Percentiles rank a stretch among this genome's conserved stretches.
Conservation (phyloP, 2,797 vertebrate species). For the Sorex maritimensis region DNA sequence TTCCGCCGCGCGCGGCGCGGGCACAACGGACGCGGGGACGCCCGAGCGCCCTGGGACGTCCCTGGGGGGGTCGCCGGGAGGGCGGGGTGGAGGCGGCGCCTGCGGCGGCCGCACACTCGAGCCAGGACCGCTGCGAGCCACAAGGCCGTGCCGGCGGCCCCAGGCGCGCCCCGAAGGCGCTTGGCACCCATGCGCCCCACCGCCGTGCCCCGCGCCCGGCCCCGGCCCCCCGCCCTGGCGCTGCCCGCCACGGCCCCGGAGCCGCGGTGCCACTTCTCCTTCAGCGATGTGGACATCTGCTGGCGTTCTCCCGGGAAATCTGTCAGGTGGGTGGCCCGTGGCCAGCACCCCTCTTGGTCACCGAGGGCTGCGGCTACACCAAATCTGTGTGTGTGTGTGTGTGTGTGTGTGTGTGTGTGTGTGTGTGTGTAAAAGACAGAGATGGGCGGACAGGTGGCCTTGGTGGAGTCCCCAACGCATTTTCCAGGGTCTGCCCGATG, state of each 20-base stretch:
- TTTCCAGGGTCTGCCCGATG: neutral
- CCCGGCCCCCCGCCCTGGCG: slow-evolving; percentile 78
- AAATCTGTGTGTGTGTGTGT: no score
- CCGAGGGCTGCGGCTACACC: neutral
- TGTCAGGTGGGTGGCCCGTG: slow-evolving; percentile 87
- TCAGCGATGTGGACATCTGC: slow-evolving; percentile 89
- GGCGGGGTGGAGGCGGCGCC: slow-evolving; percentile 69
- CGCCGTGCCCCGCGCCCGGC: slow-evolving; percentile 48
- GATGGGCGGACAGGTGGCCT: neutral
- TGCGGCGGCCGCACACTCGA: neutral
- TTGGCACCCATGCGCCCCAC: slow-evolving; percentile 73
- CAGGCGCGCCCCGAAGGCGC: slow-evolving; percentile 54
- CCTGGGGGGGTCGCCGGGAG: slow-evolving; percentile 65
- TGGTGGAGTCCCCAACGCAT: neutral
- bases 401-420: no score
- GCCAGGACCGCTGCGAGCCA: neutral
- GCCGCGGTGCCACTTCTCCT: slow-evolving; percentile 87
- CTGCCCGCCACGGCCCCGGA: slow-evolving; percentile 67
- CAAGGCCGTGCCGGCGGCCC: neutral
- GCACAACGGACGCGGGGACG: neutral
- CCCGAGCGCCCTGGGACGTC: neutral
- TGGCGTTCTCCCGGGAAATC: slow-evolving; percentile 84
- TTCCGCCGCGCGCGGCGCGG: neutral
- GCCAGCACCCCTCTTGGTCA: slow-evolving; percentile 32
- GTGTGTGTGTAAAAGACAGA: neutral